phyloP scores from a whole-genome alignment of 2,888 invertebrate species.

The Sepiola atlantica region DNA sequence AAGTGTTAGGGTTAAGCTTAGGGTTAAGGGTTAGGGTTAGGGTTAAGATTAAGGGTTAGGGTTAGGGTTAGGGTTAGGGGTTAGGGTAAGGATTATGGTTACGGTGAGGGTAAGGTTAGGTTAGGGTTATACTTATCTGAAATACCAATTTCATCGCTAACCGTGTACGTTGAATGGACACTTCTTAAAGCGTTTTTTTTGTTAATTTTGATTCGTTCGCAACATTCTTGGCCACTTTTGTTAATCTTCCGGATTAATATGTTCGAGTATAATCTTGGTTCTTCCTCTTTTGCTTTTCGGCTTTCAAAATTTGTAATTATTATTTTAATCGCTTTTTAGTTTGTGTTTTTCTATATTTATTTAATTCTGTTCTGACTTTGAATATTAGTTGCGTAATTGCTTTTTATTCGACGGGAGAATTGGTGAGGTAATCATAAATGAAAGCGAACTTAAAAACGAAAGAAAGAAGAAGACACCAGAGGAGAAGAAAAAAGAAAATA shows the following conservation, averaged over 20 bases:
- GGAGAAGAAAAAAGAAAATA: no score
- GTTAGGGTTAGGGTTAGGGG: no score
- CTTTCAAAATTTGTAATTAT: no score
- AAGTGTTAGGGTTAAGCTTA: no score
- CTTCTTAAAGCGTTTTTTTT: not conserved
- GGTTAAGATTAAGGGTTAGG: no score
- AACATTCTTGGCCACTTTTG: not conserved
- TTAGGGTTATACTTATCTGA: no score
- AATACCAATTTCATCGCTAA: no score
- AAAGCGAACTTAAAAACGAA: not conserved
- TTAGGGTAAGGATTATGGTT: no score
- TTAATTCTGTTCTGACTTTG: constrained; percentile 32
- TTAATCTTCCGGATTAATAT: not conserved
- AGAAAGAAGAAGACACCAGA: not conserved
- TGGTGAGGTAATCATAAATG: not conserved
- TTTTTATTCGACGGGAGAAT: not conserved
- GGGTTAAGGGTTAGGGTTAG: no score
- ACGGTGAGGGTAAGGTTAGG: no score
- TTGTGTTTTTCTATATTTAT: not conserved
- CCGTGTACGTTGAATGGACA: no score
- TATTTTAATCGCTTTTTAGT: not conserved
- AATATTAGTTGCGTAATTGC: constrained; percentile 7
- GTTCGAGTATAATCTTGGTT: not conserved
- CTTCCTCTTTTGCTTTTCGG: not conserved
- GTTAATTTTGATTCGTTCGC: not conserved